Conservation (phyloP, 1,140 invertebrate species). For the fruit fly (Drosophila melanogaster) region DNA sequence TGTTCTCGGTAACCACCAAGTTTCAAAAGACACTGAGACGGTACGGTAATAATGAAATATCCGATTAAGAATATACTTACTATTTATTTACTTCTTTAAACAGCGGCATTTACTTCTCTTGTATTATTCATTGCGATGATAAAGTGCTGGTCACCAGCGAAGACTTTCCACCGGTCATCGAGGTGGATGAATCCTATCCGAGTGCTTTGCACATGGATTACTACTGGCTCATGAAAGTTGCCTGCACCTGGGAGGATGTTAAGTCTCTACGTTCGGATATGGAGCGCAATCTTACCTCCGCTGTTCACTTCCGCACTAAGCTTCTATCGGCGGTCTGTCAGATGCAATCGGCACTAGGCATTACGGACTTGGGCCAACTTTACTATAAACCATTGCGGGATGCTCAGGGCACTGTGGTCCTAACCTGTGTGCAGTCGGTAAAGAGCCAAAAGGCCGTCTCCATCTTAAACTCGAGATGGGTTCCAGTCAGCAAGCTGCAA, state of each 20-base stretch:
- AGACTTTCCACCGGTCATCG: constrained; percentile 97
- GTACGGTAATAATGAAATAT: constrained; percentile 81
- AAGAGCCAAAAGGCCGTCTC: constrained; percentile 93
- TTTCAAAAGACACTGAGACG: constrained; percentile 96
- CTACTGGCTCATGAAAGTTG: constrained; percentile 99
- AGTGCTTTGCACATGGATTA: constrained; percentile 96
- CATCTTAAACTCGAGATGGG: constrained; percentile 95
- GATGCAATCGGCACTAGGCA: constrained; percentile 94
- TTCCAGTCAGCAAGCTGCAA: constrained; percentile 91
- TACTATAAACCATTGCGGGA: constrained; percentile 96
- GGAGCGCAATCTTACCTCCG: constrained; percentile 96
- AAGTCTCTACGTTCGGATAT: constrained; percentile 95
- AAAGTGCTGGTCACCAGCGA: constrained; percentile 97
- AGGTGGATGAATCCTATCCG: constrained; percentile 98
- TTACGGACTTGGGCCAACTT: constrained; percentile 96
- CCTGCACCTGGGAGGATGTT: constrained; percentile 98
- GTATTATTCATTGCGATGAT: constrained; percentile 96
- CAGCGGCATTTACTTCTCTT: constrained; percentile 95
- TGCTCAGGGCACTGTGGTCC: constrained; percentile 94
- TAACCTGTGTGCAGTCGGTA: constrained; percentile 94
- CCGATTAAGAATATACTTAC: neutral
- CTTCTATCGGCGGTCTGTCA: constrained; percentile 95
- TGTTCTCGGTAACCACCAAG: constrained; percentile 97
- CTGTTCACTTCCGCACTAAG: constrained; percentile 95
- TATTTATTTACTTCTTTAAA: neutral